Evolutionary conservation across 2,888 invertebrate species (phyloP).

Genomic region (Scaptomyza reducta): DNA sequence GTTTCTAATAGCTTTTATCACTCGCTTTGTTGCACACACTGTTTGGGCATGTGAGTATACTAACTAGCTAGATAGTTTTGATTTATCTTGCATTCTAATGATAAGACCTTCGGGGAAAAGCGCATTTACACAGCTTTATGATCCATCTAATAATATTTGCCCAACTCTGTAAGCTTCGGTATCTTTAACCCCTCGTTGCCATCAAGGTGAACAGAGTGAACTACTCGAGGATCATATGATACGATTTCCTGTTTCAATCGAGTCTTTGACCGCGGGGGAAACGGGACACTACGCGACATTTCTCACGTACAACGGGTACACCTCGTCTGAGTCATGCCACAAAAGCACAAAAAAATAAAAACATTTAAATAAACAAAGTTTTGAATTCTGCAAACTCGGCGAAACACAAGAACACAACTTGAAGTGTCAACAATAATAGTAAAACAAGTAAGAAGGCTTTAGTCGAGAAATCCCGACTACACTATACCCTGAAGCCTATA

Average conservation of each 20-base stretch:
- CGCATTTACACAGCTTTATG: constrained; percentile 24
- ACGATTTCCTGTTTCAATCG: not conserved
- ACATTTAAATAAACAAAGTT: constrained; percentile 55
- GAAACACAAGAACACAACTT: constrained; percentile 17
- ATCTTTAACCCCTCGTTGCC: not conserved
- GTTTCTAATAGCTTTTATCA: too few relatives aligned
- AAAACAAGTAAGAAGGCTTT: constrained; percentile 6
- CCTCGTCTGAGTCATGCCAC: constrained; percentile 36
- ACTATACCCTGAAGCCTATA: too few relatives aligned
- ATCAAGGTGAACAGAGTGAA: not conserved
- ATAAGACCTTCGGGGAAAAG: constrained; percentile 20
- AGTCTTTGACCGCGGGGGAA: too few relatives aligned
- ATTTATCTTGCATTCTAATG: constrained; percentile 22
- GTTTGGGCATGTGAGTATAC: constrained; percentile 38
- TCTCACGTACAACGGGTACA: constrained; percentile 17
- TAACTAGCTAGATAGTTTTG: constrained; percentile 28
- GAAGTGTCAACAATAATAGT: constrained; percentile 20
- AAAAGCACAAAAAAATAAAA: not conserved
- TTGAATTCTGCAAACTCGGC: constrained; percentile 61
- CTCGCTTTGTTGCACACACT: constrained; percentile 25
- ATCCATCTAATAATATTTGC: constrained; percentile 29
- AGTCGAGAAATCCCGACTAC: too few relatives aligned
- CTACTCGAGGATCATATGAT: not conserved
- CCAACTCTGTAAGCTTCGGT: constrained; percentile 8
- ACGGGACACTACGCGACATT: not conserved